Evolutionary conservation across 2,888 invertebrate species (phyloP), one percentile per base, ranked within the genome.

Genomic region (Ormia ochracea): DNA sequence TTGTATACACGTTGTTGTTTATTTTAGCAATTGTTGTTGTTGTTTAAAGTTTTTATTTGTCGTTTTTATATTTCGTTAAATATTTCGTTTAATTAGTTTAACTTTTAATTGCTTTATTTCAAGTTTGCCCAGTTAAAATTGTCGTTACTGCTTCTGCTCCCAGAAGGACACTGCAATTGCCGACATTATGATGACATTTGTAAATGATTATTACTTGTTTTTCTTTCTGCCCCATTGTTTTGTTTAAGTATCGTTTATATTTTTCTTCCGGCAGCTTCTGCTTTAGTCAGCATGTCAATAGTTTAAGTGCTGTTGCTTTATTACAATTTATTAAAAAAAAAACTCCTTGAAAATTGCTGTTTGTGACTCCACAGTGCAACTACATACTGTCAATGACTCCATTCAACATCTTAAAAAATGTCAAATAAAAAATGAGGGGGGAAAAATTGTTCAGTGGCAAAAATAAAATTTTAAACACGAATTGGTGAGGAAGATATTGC

Each of bases 71-170:
- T 86, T 85, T 85, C 84, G 85, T 86, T 85, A 83, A 84, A 85
- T 84, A 86, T 87, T 87, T 87, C 85, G 87, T 87, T 87, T 87
- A 87, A 87, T 87, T 87, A 85, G 85, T 83, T 83, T 84, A 86
- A 85, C 84, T 85, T 85, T 87, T 87, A 87, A 87, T 87, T 87
- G 86, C 85, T 87, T 86, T 85, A 83, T 81, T 83, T 38, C 50
- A 41, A 48, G 23, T 61, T 56, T 41, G 10, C 6, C 17, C 26
- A 58, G 41, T 72, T 58, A 19, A 54, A 59, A 65, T 19, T 41
- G 48, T 50, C 48, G 63, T 52, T 63, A 48, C 14, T 33, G 33
- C 41, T 33, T 52, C 45, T 58, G 52, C 33, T 19, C 36, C 38
- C 36, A 28, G 31, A 10, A 14, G 12, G 28, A 1, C 9, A 43